Percentiles rank a stretch among this genome's conserved stretches.
Conservation (phyloP, 2,113 vertebrate species). For the Puntigrus tetrazona region DNA sequence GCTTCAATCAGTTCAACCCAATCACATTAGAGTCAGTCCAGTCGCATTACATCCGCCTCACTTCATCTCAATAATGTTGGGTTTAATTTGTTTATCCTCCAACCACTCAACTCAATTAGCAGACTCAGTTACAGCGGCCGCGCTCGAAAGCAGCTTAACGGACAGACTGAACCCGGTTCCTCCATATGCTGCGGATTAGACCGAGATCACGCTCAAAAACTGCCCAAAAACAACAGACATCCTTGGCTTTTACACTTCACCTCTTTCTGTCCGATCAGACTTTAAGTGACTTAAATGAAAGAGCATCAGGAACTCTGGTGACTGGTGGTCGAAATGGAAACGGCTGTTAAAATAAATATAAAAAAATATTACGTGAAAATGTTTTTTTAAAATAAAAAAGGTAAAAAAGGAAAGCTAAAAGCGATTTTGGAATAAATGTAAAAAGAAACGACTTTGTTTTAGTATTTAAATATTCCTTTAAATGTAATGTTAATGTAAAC, state of each 20-base stretch:
- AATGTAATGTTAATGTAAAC: background rate
- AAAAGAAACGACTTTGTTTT: background rate
- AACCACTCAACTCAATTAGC: slow-evolving; percentile 26
- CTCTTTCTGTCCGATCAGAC: no score
- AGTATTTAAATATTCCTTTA: background rate
- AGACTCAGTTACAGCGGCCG: background rate
- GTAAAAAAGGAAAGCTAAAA: no score
- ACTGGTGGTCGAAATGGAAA: background rate
- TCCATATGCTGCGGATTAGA: slow-evolving; percentile 32
- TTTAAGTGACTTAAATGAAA: background rate
- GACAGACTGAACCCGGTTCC: background rate
- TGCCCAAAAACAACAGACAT: background rate
- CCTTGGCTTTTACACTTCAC: background rate
- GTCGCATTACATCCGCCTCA: background rate
- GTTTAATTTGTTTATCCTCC: background rate
- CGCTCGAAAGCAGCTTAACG: slow-evolving; percentile 9
- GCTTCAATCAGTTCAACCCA: background rate
- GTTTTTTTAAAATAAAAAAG: no score
- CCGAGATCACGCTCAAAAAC: background rate
- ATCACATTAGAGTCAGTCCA: background rate
- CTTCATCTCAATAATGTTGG: background rate
- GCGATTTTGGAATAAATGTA: no score
- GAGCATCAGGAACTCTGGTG: no score
- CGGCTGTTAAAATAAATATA: background rate
- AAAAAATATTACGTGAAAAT: no score